Percentiles rank a stretch among this genome's conserved stretches.
Evolutionary conservation across 2,797 vertebrate species (phyloP).

Genomic region (Anabacerthia variegaticeps): DNA sequence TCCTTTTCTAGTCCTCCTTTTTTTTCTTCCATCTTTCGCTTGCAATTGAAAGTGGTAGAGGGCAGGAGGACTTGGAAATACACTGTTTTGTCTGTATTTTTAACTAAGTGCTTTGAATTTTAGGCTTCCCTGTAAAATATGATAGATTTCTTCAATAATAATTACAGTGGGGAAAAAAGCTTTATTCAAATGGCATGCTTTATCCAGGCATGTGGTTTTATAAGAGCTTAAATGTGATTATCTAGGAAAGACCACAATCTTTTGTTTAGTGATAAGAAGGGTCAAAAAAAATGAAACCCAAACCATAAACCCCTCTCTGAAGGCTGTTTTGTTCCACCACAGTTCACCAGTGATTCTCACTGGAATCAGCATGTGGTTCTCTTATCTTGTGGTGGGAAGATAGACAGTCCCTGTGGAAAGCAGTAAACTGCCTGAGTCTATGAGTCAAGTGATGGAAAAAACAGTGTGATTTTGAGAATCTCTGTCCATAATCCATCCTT

Average conservation of each 20-base stretch:
- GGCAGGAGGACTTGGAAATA: neutral
- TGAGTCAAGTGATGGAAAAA: neutral
- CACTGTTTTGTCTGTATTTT: neutral
- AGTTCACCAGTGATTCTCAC: neutral
- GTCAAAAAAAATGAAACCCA: neutral
- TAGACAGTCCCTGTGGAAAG: neutral
- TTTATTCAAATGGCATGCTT: conserved; percentile 27
- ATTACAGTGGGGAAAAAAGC: neutral
- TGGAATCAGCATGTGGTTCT: neutral
- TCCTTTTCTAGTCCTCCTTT: neutral
- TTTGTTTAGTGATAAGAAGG: conserved; percentile 38
- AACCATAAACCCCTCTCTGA: neutral
- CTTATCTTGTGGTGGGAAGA: neutral
- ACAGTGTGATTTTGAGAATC: conserved; percentile 29
- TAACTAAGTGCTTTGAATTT: neutral
- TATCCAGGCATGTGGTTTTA: conserved; percentile 14
- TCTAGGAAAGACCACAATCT: conserved; percentile 18
- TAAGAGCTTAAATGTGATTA: conserved; percentile 25
- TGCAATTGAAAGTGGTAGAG: neutral
- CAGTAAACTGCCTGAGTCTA: neutral
- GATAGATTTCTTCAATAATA: conserved; percentile 20
- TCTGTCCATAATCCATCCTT: conserved; percentile 55
- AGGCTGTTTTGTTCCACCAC: neutral
- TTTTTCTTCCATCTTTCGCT: neutral
- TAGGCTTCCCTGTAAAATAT: neutral